Percentiles rank a stretch among this genome's conserved stretches.
Conservation (phyloP, 2,888 invertebrate genomes). For the Teleiodes luculella region DNA sequence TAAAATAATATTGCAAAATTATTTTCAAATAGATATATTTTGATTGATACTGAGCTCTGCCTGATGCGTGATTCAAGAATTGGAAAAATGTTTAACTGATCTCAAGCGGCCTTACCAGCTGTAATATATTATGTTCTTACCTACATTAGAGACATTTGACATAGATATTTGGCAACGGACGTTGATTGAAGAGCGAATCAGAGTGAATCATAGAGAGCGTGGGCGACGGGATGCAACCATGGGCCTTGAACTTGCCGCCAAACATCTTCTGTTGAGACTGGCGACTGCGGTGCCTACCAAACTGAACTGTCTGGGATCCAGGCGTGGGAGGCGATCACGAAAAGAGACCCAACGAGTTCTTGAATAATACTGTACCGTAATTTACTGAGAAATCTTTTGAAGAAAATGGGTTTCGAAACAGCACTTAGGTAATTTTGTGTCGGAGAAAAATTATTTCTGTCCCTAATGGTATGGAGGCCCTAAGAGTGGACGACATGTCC, state of each 20-base stretch:
- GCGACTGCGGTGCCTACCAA: background rate
- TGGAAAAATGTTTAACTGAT: no score
- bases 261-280: conserved; percentile 19
- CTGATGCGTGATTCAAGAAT: no score
- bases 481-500: conserved; percentile 31
- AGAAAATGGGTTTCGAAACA: background rate
- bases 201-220: conserved; percentile 57
- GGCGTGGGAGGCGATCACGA: conserved; percentile 3
- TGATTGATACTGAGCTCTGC: no score
- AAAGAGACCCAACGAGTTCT: conserved; percentile 5
- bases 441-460: background rate
- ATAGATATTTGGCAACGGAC: conserved; percentile 45
- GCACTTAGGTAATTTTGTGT: background rate
- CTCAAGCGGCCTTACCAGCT: background rate
- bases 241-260: conserved; percentile 59
- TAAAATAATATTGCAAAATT: no score
- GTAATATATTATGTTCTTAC: background rate
- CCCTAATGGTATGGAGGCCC: conserved; percentile 20
- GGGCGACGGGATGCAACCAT: conserved; percentile 67
- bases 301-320: conserved; percentile 1
- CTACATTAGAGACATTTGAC: conserved; percentile 2
- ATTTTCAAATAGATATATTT: no score
- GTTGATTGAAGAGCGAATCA: conserved; percentile 49
- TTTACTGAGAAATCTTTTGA: background rate
- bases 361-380: background rate